Base-by-base conservation (phyloP, 2,113 vertebrate species). In the Pluvialis apricaria region DNA sequence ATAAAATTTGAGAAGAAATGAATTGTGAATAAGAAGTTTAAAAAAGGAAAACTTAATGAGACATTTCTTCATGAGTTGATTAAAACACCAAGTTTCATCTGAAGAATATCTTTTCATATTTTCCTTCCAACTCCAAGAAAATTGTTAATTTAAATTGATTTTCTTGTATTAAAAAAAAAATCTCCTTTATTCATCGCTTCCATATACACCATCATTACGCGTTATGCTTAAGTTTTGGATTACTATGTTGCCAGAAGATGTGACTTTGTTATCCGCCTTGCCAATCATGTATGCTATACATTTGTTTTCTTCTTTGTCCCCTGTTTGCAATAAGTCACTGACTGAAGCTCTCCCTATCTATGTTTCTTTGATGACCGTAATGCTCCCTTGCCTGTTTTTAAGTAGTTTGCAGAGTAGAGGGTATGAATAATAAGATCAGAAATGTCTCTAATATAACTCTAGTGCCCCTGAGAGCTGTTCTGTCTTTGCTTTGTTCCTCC, bases 351-450 rank as follows among this genome's bases (percentile, higher is more conserved):
- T 81, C 16, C 54, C 18, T 81, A 32, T 76, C 66, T 96, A n/a
- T 86, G 71, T 93, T 92, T 96, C 64, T 82, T 71, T 86, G 92
- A 76, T 87, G 34, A 82, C 55, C 32, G 79, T 94, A 96, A 81
- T 58, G 42, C 52, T 96, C 68, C 82, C 85, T 94, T 94, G 69
- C 16, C 54, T 95, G 25, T 85, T 94, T 97, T 97, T 91, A 81
- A 95, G 64, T 51, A 31, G 21, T 97, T 97, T 97, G 31, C n/a
- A 82, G 57, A 3, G 5, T 69, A 86, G 86, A 87, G 20, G 44
- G 7, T 75, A 75, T 92, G 92, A 96, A 95, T 97, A 96, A 87
- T 68, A 96, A 94, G 70, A 96, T 76, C 20, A 49, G 78, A 92
- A 96, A 52, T 13, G 45, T 92, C 75, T 95, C 72, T 95, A 15